A percentile compares a stretch with the other conserved stretches of the same genome.
These are phyloP conservation scores for Podilymbus podiceps DNA, from an alignment of 2,113 vertebrate genomes.

Conservation along the genomic window DNA sequence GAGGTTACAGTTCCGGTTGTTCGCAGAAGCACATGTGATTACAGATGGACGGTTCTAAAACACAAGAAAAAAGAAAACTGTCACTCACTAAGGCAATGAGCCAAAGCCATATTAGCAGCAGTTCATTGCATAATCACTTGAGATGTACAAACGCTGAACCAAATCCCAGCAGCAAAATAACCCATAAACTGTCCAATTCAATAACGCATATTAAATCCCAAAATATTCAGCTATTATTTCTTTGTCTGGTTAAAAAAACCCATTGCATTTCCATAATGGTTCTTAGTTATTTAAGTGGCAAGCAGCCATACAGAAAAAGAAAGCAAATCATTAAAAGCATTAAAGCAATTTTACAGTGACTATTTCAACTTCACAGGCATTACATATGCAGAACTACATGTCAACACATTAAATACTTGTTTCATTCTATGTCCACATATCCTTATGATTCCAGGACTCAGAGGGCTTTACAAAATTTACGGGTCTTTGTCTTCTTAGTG, in stretches of 20 bases:
- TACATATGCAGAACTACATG: not conserved
- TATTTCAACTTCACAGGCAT: not conserved
- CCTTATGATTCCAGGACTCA: not conserved
- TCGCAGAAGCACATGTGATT: slow-evolving; percentile 95
- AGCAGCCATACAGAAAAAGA: not conserved
- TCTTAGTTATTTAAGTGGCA: not conserved
- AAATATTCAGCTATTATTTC: not conserved
- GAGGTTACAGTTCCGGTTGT: slow-evolving; percentile 94
- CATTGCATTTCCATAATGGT: not conserved
- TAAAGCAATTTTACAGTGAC: not conserved
- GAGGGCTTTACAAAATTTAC: not conserved
- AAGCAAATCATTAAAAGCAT: not conserved
- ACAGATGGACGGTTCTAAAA: slow-evolving; percentile 94
- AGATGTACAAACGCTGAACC: not conserved
- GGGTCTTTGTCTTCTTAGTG: not conserved
- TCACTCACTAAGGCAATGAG: not conserved
- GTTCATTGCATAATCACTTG: not conserved
- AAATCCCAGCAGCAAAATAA: not conserved
- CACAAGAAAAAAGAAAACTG: not conserved
- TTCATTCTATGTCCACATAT: not conserved
- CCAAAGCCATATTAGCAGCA: not conserved
- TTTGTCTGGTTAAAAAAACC: not conserved
- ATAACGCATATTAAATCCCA: not conserved
- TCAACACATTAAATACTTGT: not conserved
- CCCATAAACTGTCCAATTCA: not conserved